These are phyloP conservation scores for Mustela lutreola DNA, from an alignment of 2,113 vertebrate species.

Conservation along the genomic window DNA sequence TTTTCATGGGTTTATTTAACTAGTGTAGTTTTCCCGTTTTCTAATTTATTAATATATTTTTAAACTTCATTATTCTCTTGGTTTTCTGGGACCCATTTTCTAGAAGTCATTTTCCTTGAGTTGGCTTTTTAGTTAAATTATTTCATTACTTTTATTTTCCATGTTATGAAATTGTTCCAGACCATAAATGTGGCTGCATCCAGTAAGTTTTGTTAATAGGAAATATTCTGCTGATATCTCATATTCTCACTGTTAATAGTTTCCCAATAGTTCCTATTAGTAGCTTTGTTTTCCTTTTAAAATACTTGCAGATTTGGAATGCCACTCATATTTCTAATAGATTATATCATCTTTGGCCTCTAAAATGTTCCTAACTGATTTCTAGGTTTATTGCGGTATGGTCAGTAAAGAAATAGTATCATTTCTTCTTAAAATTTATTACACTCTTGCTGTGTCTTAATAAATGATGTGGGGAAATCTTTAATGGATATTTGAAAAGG, in stretches of 20 bases:
- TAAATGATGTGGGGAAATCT: conserved; percentile 22
- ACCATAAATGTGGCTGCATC: neutral
- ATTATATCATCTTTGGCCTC: neutral
- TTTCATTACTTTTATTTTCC: neutral
- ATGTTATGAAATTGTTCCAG: conserved; percentile 5
- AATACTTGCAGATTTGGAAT: neutral
- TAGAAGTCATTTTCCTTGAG: neutral
- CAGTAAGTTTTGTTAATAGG: neutral
- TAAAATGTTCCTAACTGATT: neutral
- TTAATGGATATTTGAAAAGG: conserved; percentile 25
- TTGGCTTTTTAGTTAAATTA: neutral
- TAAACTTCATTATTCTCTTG: neutral
- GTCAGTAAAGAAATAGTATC: neutral
- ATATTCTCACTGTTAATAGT: neutral
- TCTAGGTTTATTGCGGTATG: neutral
- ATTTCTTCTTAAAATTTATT: conserved; percentile 24
- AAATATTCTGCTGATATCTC: conserved; percentile 21
- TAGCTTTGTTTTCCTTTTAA: neutral
- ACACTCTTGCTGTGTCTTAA: neutral
- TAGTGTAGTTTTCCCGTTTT: conserved; percentile 31
- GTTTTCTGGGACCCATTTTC: neutral
- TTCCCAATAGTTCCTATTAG: neutral
- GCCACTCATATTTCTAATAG: neutral
- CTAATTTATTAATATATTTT: conserved; percentile 18
- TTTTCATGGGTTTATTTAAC: neutral